Percentiles rank a stretch among this genome's conserved stretches.
These are phyloP conservation scores for Acanthopagrus latus DNA, from an alignment of 2,797 vertebrate genomes.

Conservation along the genomic window DNA sequence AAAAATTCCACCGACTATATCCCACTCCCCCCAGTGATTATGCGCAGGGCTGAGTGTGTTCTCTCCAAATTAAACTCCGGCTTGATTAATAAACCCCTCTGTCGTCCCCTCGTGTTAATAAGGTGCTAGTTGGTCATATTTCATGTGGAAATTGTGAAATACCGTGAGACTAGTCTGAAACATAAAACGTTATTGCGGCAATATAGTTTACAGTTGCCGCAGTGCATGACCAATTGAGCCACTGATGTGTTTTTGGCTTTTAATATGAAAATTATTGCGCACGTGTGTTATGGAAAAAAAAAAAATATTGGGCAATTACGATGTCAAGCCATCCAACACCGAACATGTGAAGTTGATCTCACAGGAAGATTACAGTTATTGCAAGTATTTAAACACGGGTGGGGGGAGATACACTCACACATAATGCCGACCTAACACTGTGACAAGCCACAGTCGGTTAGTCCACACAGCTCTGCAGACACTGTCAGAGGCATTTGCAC, in stretches of 20 bases:
- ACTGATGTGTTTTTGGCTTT: conserved; percentile 77
- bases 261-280: conserved; percentile 76
- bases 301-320: conserved; percentile 74
- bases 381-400: conserved; percentile 44
- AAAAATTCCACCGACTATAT: conserved; percentile 72
- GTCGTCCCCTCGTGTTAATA: conserved; percentile 65
- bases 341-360: conserved; percentile 52
- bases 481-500: conserved; percentile 6
- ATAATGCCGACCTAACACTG: conserved; percentile 38
- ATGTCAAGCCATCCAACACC: conserved; percentile 28
- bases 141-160: conserved; percentile 70
- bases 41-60: conserved; percentile 59
- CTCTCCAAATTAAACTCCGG: conserved; percentile 69
- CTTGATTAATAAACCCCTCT: conserved; percentile 63
- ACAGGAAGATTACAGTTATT: conserved; percentile 46
- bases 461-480: conserved; percentile 16
- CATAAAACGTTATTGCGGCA: conserved; percentile 78
- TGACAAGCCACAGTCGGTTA: conserved; percentile 55
- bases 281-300: conserved; percentile 64
- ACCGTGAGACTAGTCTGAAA: conserved; percentile 68
- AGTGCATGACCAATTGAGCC: conserved; percentile 72
- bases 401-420: conserved; percentile 28
- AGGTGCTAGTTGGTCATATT: conserved; percentile 65
- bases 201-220: conserved; percentile 77
- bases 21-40: conserved; percentile 56